A percentile compares a stretch with the other conserved stretches of the same genome.
Conservation (phyloP, 1,140 invertebrate genomes). For the Megathymus violae region DNA sequence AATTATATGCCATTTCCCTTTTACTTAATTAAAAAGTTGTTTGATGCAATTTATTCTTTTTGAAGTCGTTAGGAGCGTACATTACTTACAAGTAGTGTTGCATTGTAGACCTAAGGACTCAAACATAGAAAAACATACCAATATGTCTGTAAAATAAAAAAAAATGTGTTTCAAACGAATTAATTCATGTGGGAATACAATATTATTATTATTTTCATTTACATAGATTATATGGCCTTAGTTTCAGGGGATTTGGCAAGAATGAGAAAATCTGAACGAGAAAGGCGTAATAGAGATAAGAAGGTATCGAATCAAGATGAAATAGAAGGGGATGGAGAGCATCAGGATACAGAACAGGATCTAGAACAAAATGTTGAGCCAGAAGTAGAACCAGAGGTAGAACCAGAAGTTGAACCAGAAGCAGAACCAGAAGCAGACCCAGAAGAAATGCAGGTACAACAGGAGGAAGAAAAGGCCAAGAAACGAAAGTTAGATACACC, state of each 20-base stretch:
- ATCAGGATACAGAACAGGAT: neutral
- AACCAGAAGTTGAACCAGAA: constrained; percentile 58
- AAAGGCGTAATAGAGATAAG: neutral
- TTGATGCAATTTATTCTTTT: too few species aligned
- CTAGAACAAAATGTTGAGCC: constrained; percentile 37
- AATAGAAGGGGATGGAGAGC: neutral
- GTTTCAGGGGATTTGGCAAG: constrained; percentile 14
- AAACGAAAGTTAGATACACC: constrained; percentile 7
- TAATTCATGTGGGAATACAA: too few species aligned
- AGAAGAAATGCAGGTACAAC: constrained; percentile 38
- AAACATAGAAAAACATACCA: too few species aligned
- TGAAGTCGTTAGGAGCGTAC: too few species aligned
- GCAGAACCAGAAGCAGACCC: constrained; percentile 57
- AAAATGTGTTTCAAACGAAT: too few species aligned
- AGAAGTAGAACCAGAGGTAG: constrained; percentile 59
- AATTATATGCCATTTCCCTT: too few species aligned
- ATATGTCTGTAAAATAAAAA: too few species aligned
- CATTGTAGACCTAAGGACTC: too few species aligned
- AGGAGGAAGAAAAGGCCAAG: constrained; percentile 60
- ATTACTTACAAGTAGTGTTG: too few species aligned
- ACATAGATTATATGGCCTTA: neutral
- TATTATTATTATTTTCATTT: neutral
- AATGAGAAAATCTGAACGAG: constrained; percentile 21
- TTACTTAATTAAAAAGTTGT: too few species aligned
- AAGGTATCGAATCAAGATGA: neutral